phyloP scores from a whole-genome alignment of 2,888 invertebrate genomes.

The Tinea pellionella region DNA sequence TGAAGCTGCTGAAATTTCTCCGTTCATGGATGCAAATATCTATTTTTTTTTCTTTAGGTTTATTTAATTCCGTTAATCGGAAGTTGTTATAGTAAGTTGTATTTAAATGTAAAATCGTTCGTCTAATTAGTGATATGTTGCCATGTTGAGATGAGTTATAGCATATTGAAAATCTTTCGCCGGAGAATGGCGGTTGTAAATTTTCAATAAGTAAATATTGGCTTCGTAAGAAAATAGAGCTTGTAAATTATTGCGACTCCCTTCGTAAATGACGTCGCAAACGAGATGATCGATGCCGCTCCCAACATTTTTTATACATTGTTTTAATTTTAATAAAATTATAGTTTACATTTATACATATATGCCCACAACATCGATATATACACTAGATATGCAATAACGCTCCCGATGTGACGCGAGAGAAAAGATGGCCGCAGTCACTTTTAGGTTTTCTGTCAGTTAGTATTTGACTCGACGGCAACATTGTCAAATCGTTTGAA shows the following conservation, averaged over 20 bases:
- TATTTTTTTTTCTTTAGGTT: too few relatives aligned
- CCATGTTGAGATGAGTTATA: slow-evolving; percentile 42
- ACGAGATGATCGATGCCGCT: neutral
- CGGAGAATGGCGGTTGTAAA: slow-evolving; percentile 20
- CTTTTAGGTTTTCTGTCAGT: too few relatives aligned
- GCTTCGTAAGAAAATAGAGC: slow-evolving; percentile 14
- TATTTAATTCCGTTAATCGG: neutral
- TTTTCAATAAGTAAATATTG: slow-evolving; percentile 18
- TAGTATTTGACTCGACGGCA: too few relatives aligned
- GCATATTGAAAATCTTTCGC: slow-evolving; percentile 32
- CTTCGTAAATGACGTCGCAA: slow-evolving; percentile 9
- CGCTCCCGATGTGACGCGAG: too few relatives aligned
- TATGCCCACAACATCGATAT: too few relatives aligned
- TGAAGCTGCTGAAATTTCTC: too few relatives aligned
- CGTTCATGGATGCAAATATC: too few relatives aligned
- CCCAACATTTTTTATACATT: neutral
- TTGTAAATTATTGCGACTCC: slow-evolving; percentile 14
- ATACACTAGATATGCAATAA: too few relatives aligned
- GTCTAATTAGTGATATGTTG: slow-evolving; percentile 46
- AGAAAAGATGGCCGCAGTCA: too few relatives aligned
- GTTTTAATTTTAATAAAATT: too few relatives aligned
- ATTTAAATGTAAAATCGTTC: slow-evolving; percentile 24
- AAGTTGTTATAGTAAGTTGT: slow-evolving; percentile 18
- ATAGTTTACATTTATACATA: too few relatives aligned
- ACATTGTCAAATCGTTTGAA: too few relatives aligned